Base-by-base conservation (phyloP, 2,113 vertebrate species). In the Motacilla tschutschensis region DNA sequence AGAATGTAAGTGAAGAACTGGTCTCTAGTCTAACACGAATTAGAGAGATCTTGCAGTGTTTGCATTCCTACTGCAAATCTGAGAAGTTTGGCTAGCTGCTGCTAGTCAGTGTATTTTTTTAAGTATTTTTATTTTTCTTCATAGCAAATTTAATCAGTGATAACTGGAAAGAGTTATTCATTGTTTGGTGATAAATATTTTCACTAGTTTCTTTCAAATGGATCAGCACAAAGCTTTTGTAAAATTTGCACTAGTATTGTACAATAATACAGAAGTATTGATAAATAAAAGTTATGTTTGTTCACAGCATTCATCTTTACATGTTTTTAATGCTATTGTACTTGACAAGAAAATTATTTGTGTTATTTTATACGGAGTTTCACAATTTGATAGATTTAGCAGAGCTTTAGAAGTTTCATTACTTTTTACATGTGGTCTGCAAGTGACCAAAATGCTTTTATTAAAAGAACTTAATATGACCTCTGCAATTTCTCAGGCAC, bases 1-100 rank as follows among this genome's bases (percentile, higher is more conserved):
- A 98, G 99, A 96, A 99, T 99, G 99, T 99, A 96, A 98, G 99
- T 97, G 57, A 36, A 26, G 21, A 65, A 21, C 64, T 48, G 3
- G 11, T 63, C 21, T 81, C 38, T n/a, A 13, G 41, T 63, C 60
- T 77, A 12, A 44, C 31, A 13, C 3, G 46, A 58, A 18, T 47
- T 51, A n/a, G 12, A 57, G 51, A 46, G 17, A 65, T 83, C 38
- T 35, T 80, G 24, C 50, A 57, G n/a, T 40, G 17, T 43, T 10
- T 48, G 29, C 31, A 8, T 73, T 85, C 15, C 31, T 64, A 1
- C 21, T 65, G 63, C 50, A 57, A 64, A 43, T 33, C 33, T 59
- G 28, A 41, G 21, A 75, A 54, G 8, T 58, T 57, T 62, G 22
- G 12, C 20, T 80, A 14, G 15, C 38, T 70, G 17, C 46, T 72